phyloP scores from a whole-genome alignment of 2,888 invertebrate species.

The Diplazon laetatorius region DNA sequence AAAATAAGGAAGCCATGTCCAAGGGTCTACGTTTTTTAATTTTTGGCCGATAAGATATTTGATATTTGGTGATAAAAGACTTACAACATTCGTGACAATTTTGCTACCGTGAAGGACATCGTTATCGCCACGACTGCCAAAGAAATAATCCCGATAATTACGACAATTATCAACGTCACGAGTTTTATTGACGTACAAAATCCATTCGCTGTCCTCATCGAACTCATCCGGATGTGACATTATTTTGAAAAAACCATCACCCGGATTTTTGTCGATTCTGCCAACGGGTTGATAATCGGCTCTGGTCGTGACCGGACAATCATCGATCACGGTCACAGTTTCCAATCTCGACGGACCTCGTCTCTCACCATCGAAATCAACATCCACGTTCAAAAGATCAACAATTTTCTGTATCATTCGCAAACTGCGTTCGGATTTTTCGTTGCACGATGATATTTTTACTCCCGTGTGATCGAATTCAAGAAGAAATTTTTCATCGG shows the following conservation, averaged over 20 bases:
- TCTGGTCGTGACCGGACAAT: conserved; percentile 55
- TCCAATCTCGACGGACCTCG: conserved; percentile 54
- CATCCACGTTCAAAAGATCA: conserved; percentile 70
- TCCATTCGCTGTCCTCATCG: conserved; percentile 58
- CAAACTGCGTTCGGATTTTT: conserved; percentile 65
- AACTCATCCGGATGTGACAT: conserved; percentile 62
- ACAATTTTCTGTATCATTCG: conserved; percentile 71
- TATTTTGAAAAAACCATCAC: conserved; percentile 55
- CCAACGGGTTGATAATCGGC: conserved; percentile 50
- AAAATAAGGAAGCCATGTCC: too few relatives aligned
- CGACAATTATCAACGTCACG: conserved; percentile 68
- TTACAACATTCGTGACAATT: conserved; percentile 65
- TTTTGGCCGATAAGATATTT: too few relatives aligned
- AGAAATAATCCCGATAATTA: conserved; percentile 63
- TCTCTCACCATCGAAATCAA: conserved; percentile 61
- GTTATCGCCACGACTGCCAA: conserved; percentile 66
- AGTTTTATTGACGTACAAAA: conserved; percentile 66
- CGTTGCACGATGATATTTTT: conserved; percentile 69
- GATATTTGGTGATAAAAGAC: conserved; percentile 32
- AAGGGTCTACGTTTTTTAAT: too few relatives aligned
- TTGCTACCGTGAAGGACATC: conserved; percentile 55
- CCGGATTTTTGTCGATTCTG: conserved; percentile 37
- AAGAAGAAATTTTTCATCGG: conserved; percentile 71
- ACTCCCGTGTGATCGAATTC: conserved; percentile 71
- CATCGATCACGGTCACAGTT: conserved; percentile 42